Evolutionary conservation across 2,797 vertebrate species (phyloP).

Genomic region (Nyctibius grandis): DNA sequence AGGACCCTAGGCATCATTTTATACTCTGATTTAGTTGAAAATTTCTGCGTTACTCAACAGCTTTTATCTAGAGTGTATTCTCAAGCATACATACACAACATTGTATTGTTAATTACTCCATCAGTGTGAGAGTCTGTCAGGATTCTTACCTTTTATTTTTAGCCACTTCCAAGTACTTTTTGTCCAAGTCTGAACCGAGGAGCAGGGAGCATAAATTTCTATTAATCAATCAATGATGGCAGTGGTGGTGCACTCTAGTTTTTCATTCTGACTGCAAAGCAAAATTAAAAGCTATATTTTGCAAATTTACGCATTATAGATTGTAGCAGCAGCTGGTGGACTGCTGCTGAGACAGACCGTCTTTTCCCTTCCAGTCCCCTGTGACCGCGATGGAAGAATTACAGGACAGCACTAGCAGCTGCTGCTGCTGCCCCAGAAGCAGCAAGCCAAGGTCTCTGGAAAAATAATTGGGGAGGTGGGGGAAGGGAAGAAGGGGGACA

Average conservation of each 20-base stretch:
- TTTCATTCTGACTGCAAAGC: slow-evolving; percentile 63
- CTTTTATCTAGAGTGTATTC: background rate
- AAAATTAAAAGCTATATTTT: slow-evolving; percentile 65
- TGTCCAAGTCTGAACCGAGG: background rate
- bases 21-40: background rate
- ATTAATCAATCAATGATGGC: slow-evolving; percentile 60
- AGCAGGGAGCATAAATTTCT: background rate
- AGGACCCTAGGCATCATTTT: background rate
- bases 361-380: slow-evolving; percentile 58
- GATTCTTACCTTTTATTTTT: slow-evolving; percentile 38
- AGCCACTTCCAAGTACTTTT: slow-evolving; percentile 29
- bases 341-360: slow-evolving; percentile 63
- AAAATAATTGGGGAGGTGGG: slow-evolving; percentile 40
- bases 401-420: slow-evolving; percentile 60
- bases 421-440: slow-evolving; percentile 61
- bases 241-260: slow-evolving; percentile 33
- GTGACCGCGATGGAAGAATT: slow-evolving; percentile 44
- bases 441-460: slow-evolving; percentile 52
- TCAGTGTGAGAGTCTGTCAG: background rate
- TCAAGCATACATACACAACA: background rate
- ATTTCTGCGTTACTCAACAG: background rate
- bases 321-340: slow-evolving; percentile 59
- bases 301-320: slow-evolving; percentile 59
- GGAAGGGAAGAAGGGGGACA: slow-evolving; percentile 40
- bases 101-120: background rate